A percentile compares a stretch with the other conserved stretches of the same genome.
Evolutionary conservation across 2,888 invertebrate species (phyloP).

Genomic region (Drosophila demipolita): DNA sequence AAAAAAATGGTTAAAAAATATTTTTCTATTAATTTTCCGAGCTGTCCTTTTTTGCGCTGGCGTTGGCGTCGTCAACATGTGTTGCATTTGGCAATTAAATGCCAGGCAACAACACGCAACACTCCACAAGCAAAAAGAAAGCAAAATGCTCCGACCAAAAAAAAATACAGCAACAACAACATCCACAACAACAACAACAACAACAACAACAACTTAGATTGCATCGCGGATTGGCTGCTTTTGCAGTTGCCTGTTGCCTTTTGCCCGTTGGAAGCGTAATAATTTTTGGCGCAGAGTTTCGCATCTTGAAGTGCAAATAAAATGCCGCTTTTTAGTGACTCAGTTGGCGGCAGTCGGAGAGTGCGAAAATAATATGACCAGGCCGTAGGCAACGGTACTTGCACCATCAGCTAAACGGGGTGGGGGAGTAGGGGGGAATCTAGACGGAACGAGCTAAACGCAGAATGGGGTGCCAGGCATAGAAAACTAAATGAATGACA

Average conservation of each 20-base stretch:
- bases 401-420: neutral
- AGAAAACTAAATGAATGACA: conserved; percentile 68
- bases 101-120: conserved; percentile 48
- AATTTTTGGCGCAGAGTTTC: conserved; percentile 68
- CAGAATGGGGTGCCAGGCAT: conserved; percentile 37
- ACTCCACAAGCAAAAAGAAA: conserved; percentile 46
- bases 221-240: conserved; percentile 28
- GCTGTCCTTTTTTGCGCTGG: conserved; percentile 58
- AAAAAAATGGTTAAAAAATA: conserved; percentile 72
- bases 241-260: conserved; percentile 20
- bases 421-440: neutral
- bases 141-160: conserved; percentile 32
- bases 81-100: conserved; percentile 79
- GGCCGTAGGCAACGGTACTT: conserved; percentile 52
- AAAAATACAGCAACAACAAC: conserved; percentile 15
- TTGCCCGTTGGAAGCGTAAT: conserved; percentile 56
- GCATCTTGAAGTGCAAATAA: conserved; percentile 75
- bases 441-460: conserved; percentile 5
- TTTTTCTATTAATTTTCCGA: conserved; percentile 76
- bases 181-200: conserved; percentile 33
- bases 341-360: conserved; percentile 61
- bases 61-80: conserved; percentile 70
- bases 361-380: conserved; percentile 69
- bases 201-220: conserved; percentile 22
- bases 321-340: conserved; percentile 76